These are phyloP conservation scores for Stichodactyla mertensii DNA, from an alignment of 64 coral and sea anemone genomes.

Conservation along the genomic window DNA sequence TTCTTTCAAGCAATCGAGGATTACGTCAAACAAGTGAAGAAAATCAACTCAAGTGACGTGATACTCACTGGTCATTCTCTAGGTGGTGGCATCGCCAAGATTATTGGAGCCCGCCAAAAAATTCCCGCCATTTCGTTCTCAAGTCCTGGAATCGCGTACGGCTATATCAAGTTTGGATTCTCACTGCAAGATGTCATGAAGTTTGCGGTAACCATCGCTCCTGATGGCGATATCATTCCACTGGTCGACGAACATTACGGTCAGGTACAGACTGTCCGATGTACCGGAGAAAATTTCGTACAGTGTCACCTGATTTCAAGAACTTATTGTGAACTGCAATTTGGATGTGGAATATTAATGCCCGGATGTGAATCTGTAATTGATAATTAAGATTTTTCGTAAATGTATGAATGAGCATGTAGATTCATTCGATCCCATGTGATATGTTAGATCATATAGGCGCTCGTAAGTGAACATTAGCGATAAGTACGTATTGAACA, in stretches of 20 bases:
- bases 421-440: too few species aligned
- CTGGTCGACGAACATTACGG: conserved; percentile 38
- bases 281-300: conserved; percentile 18
- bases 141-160: conserved; percentile 48
- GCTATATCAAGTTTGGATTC: conserved; percentile 42
- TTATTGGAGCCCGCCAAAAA: conserved; percentile 46
- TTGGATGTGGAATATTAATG: conserved; percentile 11
- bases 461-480: too few species aligned
- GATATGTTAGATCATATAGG: too few species aligned
- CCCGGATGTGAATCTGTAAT: conserved; percentile 5
- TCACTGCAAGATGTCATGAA: conserved; percentile 25
- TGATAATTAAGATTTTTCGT: background rate
- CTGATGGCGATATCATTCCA: conserved; percentile 36
- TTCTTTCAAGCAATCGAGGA: conserved; percentile 17
- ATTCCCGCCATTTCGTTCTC: conserved; percentile 36
- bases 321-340: conserved; percentile 55
- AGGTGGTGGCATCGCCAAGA: conserved; percentile 62
- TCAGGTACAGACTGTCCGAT: conserved; percentile 40
- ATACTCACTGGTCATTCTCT: conserved; percentile 53
- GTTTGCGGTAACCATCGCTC: conserved; percentile 36
- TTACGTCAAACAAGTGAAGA: background rate
- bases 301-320: conserved; percentile 48
- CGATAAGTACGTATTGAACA: too few species aligned
- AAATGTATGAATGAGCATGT: background rate
- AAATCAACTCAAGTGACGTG: background rate